Percentiles rank a stretch among this genome's conserved stretches.
phyloP scores from a whole-genome alignment of 2,113 vertebrate genomes.

The Probosciger aterrimus region DNA sequence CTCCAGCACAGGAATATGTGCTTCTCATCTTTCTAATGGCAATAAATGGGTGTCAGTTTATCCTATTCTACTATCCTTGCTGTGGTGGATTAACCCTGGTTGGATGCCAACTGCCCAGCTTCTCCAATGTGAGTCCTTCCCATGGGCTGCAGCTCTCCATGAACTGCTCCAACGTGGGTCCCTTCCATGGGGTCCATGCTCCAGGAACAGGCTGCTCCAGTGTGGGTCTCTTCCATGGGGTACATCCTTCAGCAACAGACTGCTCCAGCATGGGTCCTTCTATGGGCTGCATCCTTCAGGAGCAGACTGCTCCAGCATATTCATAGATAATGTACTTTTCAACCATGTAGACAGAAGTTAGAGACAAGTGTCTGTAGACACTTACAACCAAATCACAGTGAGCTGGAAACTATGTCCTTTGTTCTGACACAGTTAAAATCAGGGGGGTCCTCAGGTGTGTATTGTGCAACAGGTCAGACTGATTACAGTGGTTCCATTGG shows the following conservation, averaged over 20 bases:
- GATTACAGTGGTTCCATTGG: background rate
- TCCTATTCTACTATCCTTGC: background rate
- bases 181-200: background rate
- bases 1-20: too few relatives aligned
- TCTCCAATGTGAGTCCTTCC: background rate
- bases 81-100: background rate
- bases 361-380: background rate
- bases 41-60: background rate
- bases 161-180: background rate
- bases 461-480: background rate
- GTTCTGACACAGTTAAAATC: background rate
- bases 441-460: background rate
- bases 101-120: background rate
- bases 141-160: too few relatives aligned
- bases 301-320: background rate
- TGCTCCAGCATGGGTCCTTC: background rate
- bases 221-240: background rate
- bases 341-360: background rate
- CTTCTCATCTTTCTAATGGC: background rate
- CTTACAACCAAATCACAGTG: background rate
- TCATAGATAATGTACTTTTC: background rate
- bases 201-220: background rate
- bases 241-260: background rate
- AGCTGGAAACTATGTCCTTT: background rate
- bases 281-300: too few relatives aligned